Base-by-base conservation (phyloP, 2,888 invertebrate genomes). In the Brenthis hecate region DNA sequence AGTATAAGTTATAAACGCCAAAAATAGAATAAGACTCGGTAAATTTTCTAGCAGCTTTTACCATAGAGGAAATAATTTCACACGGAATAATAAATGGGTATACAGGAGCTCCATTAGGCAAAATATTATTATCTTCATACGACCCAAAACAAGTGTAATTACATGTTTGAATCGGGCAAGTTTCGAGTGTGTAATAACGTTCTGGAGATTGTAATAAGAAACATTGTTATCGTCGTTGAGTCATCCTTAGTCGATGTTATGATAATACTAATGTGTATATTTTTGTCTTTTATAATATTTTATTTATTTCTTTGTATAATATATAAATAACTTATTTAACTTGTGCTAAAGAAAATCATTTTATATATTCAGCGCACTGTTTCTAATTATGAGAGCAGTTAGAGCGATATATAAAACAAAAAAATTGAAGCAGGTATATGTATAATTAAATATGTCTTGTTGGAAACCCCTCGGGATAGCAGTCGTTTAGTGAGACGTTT, bases 401-500 rank as follows among this genome's bases (percentile, higher is more conserved):
- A 14, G 8, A 60, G 58, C 47, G 23, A 56, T 36, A 54, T 47
- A 47, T 58, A 51, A 43, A 62, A 56, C 51, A 50, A 19, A 16
- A 53, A 48, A 51, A 32, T 53, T 6, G 32, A n/a, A 43, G n/a
- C 51, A 23, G 55, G 50, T 32, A 71, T 51, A 60, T 50, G 60
- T 66, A 64, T 68, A 66, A 65, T 72, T 69, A 66, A 70, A 69
- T 61, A 66, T 50, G 67, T 73, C 57, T 69, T 71, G 64, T 69
- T 71, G 66, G 16, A 65, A 71, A 58, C 55, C 66, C 62, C 43
- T 65, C 62, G 70, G 71, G 71, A 69, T 69, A 68, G 65, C 72
- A 72, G 72, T 74, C 73, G 75, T 72, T 74, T 72, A 72, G 69
- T 63, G 62, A 70, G 71, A 74, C 73, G 79, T 85, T 86, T 79